These are phyloP conservation scores for Hiodon alosoides DNA, from an alignment of 2,113 vertebrate genomes.

Conservation along the genomic window DNA sequence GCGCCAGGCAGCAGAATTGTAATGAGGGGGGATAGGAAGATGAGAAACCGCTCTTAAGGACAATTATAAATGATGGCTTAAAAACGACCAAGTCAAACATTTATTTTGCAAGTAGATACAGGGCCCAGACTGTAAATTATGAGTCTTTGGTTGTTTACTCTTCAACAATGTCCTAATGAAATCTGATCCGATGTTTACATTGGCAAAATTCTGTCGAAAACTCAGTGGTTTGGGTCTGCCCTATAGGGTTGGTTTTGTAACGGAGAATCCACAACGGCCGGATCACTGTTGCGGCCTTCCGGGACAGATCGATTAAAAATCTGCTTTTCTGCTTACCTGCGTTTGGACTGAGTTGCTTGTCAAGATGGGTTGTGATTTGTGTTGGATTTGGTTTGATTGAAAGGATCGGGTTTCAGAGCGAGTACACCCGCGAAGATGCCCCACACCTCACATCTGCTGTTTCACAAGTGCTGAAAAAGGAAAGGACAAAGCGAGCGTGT, in stretches of 20 bases:
- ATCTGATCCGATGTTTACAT: neutral
- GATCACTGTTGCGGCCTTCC: too few species aligned
- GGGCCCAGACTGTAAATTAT: neutral
- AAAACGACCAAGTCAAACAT: slow-evolving; percentile 10
- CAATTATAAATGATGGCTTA: slow-evolving; percentile 14
- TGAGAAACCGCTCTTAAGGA: slow-evolving; percentile 9
- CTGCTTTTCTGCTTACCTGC: neutral
- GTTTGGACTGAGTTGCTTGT: too few species aligned
- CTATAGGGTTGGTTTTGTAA: neutral
- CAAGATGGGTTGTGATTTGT: neutral
- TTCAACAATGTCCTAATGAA: neutral
- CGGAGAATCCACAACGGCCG: too few species aligned
- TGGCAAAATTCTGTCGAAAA: neutral
- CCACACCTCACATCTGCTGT: neutral
- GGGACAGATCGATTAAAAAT: neutral
- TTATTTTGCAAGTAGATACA: neutral
- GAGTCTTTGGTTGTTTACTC: neutral
- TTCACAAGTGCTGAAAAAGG: neutral
- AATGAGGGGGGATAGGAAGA: neutral
- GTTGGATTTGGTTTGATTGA: neutral
- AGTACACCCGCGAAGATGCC: neutral
- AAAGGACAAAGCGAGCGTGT: neutral
- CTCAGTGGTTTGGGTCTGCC: neutral
- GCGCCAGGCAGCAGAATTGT: neutral
- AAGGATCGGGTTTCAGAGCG: too few species aligned